Percentiles rank a stretch among this genome's conserved stretches.
Conservation (phyloP, 2,797 vertebrate species). For the Moxostoma hubbsi region DNA sequence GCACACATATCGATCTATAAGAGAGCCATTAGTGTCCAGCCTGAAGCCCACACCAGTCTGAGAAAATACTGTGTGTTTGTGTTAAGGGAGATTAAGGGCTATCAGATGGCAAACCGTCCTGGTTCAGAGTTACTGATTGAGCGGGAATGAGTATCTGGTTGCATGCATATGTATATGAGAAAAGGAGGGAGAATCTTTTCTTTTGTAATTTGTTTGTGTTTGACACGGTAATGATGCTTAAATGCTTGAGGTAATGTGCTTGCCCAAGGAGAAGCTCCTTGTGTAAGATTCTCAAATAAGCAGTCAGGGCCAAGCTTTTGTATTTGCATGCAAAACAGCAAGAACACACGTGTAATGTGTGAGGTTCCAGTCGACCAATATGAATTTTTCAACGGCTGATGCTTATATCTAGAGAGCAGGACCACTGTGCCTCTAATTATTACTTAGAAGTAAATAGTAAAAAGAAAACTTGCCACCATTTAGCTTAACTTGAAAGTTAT, state of each 20-base stretch:
- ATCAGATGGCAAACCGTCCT: conserved; percentile 45
- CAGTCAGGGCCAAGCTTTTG: conserved; percentile 71
- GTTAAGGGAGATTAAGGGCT: conserved; percentile 15
- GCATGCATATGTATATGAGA: conserved; percentile 54
- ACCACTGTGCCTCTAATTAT: too few relatives aligned
- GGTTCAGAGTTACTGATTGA: conserved; percentile 5
- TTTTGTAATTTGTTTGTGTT: conserved; percentile 57
- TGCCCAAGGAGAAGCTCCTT: not conserved
- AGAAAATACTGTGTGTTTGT: conserved; percentile 59
- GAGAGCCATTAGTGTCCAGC: conserved; percentile 56
- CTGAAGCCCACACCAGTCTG: conserved; percentile 67
- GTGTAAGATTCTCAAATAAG: conserved; percentile 35
- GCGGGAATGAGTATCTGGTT: not conserved
- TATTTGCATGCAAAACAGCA: conserved; percentile 73
- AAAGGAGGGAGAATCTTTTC: not conserved
- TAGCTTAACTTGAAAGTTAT: not conserved
- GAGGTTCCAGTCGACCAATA: not conserved
- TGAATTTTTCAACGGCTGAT: not conserved
- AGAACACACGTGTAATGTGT: conserved; percentile 64
- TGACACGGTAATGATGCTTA: conserved; percentile 58
- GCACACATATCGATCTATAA: conserved; percentile 47
- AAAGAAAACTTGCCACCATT: not conserved
- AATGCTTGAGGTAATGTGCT: too few relatives aligned
- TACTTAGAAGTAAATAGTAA: not conserved
- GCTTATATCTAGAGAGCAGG: too few relatives aligned